Evolutionary conservation across 2,113 vertebrate genomes (phyloP).

Genomic region (Lates calcarifer): DNA sequence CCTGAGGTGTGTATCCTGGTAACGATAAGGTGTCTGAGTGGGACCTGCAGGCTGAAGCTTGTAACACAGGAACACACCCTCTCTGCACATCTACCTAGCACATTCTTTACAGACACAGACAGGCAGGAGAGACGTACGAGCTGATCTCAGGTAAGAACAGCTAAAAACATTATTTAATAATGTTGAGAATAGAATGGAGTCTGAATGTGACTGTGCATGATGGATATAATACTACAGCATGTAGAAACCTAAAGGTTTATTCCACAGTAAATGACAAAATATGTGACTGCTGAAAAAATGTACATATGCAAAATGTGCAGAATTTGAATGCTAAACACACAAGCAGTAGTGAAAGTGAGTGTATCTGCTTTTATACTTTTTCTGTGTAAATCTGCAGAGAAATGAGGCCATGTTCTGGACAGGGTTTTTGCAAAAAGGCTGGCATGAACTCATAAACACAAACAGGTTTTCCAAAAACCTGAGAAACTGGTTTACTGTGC

Average conservation of each 20-base stretch:
- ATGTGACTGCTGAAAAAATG: neutral
- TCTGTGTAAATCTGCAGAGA: neutral
- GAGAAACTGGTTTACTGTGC: constrained; percentile 16
- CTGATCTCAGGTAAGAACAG: constrained; percentile 38
- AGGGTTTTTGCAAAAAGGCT: neutral
- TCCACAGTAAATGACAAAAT: neutral
- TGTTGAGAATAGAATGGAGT: too few relatives aligned
- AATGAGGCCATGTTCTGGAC: neutral
- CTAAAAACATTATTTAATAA: neutral
- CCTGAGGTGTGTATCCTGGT: constrained; percentile 26
- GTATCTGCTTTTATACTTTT: too few relatives aligned
- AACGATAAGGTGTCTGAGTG: neutral
- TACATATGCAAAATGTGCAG: neutral
- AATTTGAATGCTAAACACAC: neutral
- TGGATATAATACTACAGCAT: neutral
- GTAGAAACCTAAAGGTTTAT: neutral
- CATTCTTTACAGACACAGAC: constrained; percentile 34
- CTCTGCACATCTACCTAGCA: neutral
- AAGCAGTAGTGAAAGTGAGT: neutral
- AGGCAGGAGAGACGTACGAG: neutral
- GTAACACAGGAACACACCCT: constrained; percentile 43
- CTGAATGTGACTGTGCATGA: neutral
- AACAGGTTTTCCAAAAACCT: neutral
- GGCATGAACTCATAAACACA: neutral
- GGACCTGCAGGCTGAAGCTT: constrained; percentile 59